Conservation (phyloP, 2,797 vertebrate genomes). For the Scolopax rusticola region DNA sequence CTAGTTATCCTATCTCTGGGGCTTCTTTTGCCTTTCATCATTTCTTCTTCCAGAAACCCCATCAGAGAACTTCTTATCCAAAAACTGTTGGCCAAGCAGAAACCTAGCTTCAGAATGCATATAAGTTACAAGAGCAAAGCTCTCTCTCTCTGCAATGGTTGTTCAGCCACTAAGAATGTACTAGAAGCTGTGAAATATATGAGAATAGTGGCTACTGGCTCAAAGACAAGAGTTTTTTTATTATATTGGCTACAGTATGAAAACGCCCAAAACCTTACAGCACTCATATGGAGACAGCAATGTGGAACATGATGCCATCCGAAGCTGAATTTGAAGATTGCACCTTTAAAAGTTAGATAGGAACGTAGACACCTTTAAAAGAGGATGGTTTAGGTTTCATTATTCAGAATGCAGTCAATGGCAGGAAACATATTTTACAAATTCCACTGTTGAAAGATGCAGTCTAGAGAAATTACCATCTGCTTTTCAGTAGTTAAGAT, state of each 20-base stretch:
- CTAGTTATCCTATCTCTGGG: neutral
- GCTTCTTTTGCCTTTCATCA: neutral
- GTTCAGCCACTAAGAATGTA: neutral
- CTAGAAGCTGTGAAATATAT: neutral
- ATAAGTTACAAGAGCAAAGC: neutral
- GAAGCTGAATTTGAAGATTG: neutral
- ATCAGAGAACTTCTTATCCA: neutral
- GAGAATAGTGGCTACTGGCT: neutral
- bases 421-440: neutral
- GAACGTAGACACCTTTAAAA: neutral
- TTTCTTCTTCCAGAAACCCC: neutral
- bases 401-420: neutral
- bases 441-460: neutral
- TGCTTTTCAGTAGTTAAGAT: neutral
- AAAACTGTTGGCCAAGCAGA: neutral
- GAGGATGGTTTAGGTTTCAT: neutral
- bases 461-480: neutral
- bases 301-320: neutral
- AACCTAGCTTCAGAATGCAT: neutral
- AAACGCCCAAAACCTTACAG: neutral
- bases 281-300: neutral
- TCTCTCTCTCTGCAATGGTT: neutral
- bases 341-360: neutral
- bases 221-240: neutral
- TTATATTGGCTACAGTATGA: neutral